Evolutionary conservation across 2,797 vertebrate species (phyloP).

Genomic region (Potorous gilbertii): DNA sequence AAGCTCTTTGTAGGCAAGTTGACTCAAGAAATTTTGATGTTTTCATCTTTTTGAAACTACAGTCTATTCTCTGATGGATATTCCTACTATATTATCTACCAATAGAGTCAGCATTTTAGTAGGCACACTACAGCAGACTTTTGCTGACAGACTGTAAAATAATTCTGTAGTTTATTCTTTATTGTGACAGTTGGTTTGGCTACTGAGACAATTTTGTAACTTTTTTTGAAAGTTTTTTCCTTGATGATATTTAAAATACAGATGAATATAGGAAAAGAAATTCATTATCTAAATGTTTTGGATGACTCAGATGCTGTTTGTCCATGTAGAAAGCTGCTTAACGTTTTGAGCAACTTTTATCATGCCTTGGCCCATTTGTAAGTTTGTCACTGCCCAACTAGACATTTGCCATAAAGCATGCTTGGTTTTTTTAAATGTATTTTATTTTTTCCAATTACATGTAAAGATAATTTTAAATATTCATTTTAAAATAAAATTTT

Average conservation of each 20-base stretch:
- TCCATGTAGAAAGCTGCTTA: neutral
- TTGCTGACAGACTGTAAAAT: neutral
- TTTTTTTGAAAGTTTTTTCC: neutral
- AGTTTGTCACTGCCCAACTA: neutral
- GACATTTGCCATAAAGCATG: neutral
- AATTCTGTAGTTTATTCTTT: slow-evolving; percentile 12
- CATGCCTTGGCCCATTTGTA: too few relatives aligned
- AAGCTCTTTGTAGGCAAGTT: neutral
- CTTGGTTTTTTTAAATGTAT: neutral
- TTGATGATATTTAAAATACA: neutral
- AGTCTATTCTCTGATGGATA: neutral
- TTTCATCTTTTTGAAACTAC: slow-evolving; percentile 4
- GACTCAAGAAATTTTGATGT: neutral
- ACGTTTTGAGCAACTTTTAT: neutral
- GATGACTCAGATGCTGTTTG: neutral
- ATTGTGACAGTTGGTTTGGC: neutral
- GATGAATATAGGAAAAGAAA: neutral
- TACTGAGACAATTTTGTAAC: neutral
- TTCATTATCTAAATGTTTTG: neutral
- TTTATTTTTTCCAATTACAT: neutral
- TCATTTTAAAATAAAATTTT: neutral
- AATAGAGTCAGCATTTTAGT: neutral
- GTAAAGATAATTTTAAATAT: neutral
- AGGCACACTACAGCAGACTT: neutral
- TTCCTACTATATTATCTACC: neutral